phyloP scores from a whole-genome alignment of 2,888 invertebrate genomes.

The Tinea pellionella region DNA sequence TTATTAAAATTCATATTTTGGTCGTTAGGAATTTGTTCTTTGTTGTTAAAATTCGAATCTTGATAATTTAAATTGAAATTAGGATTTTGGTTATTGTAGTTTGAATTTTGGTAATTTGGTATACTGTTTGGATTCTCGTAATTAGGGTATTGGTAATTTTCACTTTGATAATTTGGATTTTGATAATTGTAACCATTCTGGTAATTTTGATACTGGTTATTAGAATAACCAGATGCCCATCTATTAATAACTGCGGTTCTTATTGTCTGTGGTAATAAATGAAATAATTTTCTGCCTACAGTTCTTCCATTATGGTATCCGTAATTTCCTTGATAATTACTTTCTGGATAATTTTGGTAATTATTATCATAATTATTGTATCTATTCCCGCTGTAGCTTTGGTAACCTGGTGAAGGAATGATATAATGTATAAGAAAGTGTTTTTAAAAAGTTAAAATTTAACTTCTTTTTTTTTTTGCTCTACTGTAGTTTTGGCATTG shows the following conservation, averaged over 20 bases:
- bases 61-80: neutral
- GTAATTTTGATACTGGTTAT: neutral
- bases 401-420: constrained; percentile 11
- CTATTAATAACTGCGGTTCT: neutral
- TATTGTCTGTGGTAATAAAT: neutral
- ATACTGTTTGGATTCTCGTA: neutral
- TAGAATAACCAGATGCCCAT: neutral
- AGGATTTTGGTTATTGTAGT: neutral
- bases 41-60: neutral
- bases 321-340: neutral
- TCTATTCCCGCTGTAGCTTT: neutral
- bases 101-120: neutral
- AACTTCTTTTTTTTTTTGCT: too few species aligned
- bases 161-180: neutral
- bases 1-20: neutral
- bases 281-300: neutral
- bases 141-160: constrained; percentile 6
- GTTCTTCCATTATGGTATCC: neutral
- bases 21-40: neutral
- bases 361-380: neutral
- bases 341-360: neutral
- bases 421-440: neutral
- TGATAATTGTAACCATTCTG: too few species aligned
- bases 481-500: too few species aligned
- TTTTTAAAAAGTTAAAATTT: too few species aligned